Percentiles rank a stretch among this genome's conserved stretches.
phyloP scores from a whole-genome alignment of 64 coral and sea anemone genomes.

The Trachythela sp. region DNA sequence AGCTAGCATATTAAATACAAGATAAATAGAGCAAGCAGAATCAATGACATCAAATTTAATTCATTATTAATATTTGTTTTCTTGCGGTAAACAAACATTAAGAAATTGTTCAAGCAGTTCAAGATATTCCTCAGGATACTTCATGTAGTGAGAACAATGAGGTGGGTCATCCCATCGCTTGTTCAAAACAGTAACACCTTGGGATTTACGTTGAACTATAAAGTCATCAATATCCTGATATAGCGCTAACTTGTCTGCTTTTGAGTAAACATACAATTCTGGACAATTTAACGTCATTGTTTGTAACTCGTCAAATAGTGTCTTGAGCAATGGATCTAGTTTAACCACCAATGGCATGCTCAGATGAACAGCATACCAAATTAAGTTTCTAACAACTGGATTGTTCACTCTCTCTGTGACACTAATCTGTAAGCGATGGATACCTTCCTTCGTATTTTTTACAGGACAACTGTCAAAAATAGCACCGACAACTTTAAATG shows the following conservation, averaged over 20 bases:
- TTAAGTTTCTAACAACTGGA: constrained; percentile 48
- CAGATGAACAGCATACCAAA: constrained; percentile 58
- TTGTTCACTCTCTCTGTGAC: constrained; percentile 56
- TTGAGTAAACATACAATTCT: constrained; percentile 75
- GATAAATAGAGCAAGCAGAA: not conserved
- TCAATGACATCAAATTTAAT: not conserved
- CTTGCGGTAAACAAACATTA: not conserved
- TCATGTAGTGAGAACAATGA: constrained; percentile 87
- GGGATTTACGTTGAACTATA: constrained; percentile 41
- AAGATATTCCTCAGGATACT: constrained; percentile 71
- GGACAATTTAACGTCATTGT: constrained; percentile 35
- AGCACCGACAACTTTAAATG: constrained; percentile 61
- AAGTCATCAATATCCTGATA: constrained; percentile 66
- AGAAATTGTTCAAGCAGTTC: constrained; percentile 52
- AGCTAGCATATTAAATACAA: too few relatives aligned
- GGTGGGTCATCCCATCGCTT: constrained; percentile 70
- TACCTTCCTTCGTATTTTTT: constrained; percentile 50
- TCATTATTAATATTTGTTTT: not conserved
- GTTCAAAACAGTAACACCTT: constrained; percentile 51
- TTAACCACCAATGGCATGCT: constrained; percentile 37
- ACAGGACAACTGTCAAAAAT: constrained; percentile 96
- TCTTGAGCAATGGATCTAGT: constrained; percentile 45
- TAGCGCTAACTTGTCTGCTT: constrained; percentile 67
- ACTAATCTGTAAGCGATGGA: constrained; percentile 48
- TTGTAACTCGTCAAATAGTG: constrained; percentile 48